These are phyloP conservation scores for Cephus rjabovi DNA, from an alignment of 2,888 invertebrate species.

Conservation along the genomic window DNA sequence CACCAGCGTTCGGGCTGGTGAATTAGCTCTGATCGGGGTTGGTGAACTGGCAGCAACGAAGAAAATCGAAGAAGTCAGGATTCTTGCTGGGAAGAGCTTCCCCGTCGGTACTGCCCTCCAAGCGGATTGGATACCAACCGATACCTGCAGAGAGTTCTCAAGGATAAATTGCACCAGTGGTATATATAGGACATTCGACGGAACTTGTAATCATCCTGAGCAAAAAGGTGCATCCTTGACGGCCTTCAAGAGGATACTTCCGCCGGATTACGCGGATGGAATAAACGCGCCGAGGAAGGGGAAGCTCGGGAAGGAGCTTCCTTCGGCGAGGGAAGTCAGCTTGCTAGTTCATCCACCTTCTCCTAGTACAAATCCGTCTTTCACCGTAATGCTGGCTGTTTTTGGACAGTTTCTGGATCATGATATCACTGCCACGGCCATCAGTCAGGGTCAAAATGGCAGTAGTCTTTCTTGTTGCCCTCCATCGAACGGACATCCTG, in stretches of 20 bases:
- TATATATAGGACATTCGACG: slow-evolving; percentile 78
- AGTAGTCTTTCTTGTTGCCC: slow-evolving; percentile 79
- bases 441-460: slow-evolving; percentile 79
- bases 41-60: slow-evolving; percentile 78
- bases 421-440: slow-evolving; percentile 86
- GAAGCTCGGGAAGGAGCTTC: slow-evolving; percentile 70
- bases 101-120: slow-evolving; percentile 52
- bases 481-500: slow-evolving; percentile 72
- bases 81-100: slow-evolving; percentile 43
- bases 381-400: slow-evolving; percentile 87
- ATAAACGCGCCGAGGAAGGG: slow-evolving; percentile 72
- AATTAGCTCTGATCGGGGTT: slow-evolving; percentile 75
- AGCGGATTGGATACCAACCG: slow-evolving; percentile 49
- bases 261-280: slow-evolving; percentile 83
- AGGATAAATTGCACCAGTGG: slow-evolving; percentile 37
- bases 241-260: slow-evolving; percentile 80
- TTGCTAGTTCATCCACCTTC: slow-evolving; percentile 78
- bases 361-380: slow-evolving; percentile 79
- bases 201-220: slow-evolving; percentile 81
- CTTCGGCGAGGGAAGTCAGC: slow-evolving; percentile 82
- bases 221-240: slow-evolving; percentile 78
- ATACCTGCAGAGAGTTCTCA: slow-evolving; percentile 45
- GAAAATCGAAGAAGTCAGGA: slow-evolving; percentile 66
- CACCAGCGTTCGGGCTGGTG: slow-evolving; percentile 72
- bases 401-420: slow-evolving; percentile 93